These are phyloP conservation scores for Nycticryphes semicollaris DNA, from an alignment of 2,113 vertebrate genomes.

Conservation along the genomic window DNA sequence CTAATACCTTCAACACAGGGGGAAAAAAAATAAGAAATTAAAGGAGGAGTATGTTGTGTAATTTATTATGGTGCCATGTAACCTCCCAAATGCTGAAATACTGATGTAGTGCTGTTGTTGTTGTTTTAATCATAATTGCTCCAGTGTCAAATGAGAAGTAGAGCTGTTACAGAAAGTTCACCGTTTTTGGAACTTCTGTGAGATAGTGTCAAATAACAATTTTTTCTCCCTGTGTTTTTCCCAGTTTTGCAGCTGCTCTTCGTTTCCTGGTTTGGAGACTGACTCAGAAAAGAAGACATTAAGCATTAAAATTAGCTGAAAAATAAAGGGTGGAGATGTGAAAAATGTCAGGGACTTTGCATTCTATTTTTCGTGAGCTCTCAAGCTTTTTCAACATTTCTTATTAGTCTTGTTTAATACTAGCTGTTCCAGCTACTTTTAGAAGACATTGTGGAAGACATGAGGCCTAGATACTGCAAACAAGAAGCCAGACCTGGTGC, in stretches of 20 bases:
- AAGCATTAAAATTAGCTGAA: conserved; percentile 62
- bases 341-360: conserved; percentile 55
- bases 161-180: conserved; percentile 64
- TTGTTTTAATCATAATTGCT: conserved; percentile 54
- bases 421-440: conserved; percentile 11
- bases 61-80: background rate
- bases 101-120: background rate
- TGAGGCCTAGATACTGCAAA: background rate
- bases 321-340: conserved; percentile 68
- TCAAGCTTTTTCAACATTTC: conserved; percentile 36
- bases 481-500: background rate
- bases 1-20: background rate
- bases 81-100: conserved; percentile 16
- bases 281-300: conserved; percentile 60
- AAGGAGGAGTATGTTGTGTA: background rate
- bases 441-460: conserved; percentile 22
- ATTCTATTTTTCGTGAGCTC: conserved; percentile 47
- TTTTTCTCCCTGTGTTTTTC: conserved; percentile 59
- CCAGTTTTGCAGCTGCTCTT: conserved; percentile 70
- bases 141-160: conserved; percentile 47
- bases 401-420: conserved; percentile 33
- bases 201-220: conserved; percentile 60
- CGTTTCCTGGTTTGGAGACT: conserved; percentile 56
- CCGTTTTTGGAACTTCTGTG: conserved; percentile 32
- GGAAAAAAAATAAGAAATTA: background rate